Conservation (phyloP, 2,797 vertebrate species). For the Triplophysa yarkandensis region DNA sequence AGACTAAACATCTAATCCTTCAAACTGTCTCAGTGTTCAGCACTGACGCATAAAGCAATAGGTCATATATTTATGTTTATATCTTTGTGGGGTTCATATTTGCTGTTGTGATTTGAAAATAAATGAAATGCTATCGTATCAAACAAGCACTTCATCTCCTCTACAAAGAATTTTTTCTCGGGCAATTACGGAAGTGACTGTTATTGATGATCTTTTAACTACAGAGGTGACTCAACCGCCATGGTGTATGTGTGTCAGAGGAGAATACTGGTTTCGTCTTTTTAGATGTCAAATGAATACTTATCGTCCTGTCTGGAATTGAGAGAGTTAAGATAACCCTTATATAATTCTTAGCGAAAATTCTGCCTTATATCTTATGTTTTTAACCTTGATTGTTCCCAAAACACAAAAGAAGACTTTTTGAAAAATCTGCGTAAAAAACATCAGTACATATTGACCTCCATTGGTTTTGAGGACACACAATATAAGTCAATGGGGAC, state of each 20-base stretch:
- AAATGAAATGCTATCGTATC: constrained; percentile 61
- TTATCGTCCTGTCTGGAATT: background rate
- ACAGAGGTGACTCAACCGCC: constrained; percentile 30
- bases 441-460: too few species aligned
- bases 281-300: background rate
- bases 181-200: constrained; percentile 39
- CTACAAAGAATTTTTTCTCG: constrained; percentile 22
- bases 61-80: background rate
- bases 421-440: too few species aligned
- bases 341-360: too few species aligned
- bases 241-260: constrained; percentile 23
- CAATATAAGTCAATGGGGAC: too few species aligned
- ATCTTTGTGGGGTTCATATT: constrained; percentile 5
- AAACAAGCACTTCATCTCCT: constrained; percentile 50
- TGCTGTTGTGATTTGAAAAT: constrained; percentile 54
- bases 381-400: too few species aligned
- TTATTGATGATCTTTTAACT: constrained; percentile 45
- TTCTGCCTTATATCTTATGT: too few species aligned
- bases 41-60: constrained; percentile 1
- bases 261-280: background rate
- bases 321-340: background rate
- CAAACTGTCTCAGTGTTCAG: constrained; percentile 16
- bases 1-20: constrained; percentile 11
- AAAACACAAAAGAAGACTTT: too few species aligned
- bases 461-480: too few species aligned